Evolutionary conservation across 1,140 invertebrate species (phyloP), one percentile per base, ranked within the genome.

Genomic region (Heterodera schachtii): DNA sequence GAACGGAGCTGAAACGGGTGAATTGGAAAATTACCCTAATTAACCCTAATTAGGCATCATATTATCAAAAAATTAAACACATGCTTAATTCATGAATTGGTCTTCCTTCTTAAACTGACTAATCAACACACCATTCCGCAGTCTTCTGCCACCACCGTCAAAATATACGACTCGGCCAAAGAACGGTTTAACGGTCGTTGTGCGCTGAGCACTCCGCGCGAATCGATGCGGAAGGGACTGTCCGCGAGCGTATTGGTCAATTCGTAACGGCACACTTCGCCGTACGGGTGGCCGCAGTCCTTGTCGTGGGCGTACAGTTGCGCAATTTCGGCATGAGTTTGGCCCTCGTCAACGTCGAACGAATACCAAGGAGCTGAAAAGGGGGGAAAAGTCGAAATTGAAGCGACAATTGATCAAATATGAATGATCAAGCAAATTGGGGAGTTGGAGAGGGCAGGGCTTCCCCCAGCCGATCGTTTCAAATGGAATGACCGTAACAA

Each of bases 261-360:
- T 49, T 90, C 88, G 74, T 90, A 89, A 31, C 87, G 87, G 73
- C 88, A 89, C 66, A 78, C 70, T 41, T 89, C 84, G 47, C 88
- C 88, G 64, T 89, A 90, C 19, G 88, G 88, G 81, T 90, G 85
- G 49, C 89, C 88, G 75, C 88, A 89, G 76, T 89, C 88, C 31
- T 79, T 81, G 77, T 88, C 87, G 21, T 80, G 83, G 64, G 87
- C 85, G 41, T 79, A 81, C n/a, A 88, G 79, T 7, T 80, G 81
- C 41, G 87, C 88, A 73, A 88, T 90, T 73, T 90, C 83, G 11
- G 49, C 60, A 44, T 46, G 52, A 9, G 60, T 41, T 47, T 75
- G 44, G 47, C 82, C 89, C 75, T 89, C 88, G 41, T 84, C 86
- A n/a, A 88, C 84, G 66, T 87, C 84, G 80, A 88, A 87, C 2